Conservation (phyloP, 2,888 invertebrate species). For the Sinhomidia bicolor region DNA sequence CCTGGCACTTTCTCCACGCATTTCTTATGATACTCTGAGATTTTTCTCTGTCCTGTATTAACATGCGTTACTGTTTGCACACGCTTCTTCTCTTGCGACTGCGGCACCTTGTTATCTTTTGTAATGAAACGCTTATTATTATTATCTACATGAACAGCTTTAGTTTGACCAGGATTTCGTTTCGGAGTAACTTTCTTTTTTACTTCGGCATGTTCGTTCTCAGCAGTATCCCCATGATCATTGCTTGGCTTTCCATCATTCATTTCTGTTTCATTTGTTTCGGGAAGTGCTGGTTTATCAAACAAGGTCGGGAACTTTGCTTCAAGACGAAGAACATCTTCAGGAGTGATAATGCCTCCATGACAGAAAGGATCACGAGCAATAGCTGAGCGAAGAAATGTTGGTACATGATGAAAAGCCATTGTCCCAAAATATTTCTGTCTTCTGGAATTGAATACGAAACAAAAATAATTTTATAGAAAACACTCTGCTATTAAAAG, state of each 20-base stretch:
- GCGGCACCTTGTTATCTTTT: background rate
- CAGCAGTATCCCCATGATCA: background rate
- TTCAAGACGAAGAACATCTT: conserved; percentile 77
- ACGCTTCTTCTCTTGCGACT: background rate
- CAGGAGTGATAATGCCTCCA: conserved; percentile 75
- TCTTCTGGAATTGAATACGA: too few relatives aligned
- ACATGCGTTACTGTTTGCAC: background rate
- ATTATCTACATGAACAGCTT: background rate
- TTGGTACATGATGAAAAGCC: conserved; percentile 64
- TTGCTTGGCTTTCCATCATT: background rate
- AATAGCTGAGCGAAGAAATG: conserved; percentile 76
- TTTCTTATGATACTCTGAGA: conserved; percentile 23
- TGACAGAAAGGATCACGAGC: conserved; percentile 76
- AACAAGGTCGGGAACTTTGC: conserved; percentile 77
- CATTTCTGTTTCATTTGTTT: background rate
- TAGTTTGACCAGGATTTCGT: background rate
- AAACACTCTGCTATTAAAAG: too few relatives aligned
- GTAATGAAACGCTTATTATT: too few relatives aligned
- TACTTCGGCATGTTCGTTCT: background rate
- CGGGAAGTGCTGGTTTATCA: conserved; percentile 48
- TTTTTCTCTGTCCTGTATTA: background rate
- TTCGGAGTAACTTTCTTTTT: background rate
- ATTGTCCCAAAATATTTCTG: too few relatives aligned
- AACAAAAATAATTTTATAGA: too few relatives aligned
- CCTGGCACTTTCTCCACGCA: conserved; percentile 1